These are phyloP conservation scores for Catocala nupta DNA, from an alignment of 2,888 invertebrate genomes.

Conservation along the genomic window DNA sequence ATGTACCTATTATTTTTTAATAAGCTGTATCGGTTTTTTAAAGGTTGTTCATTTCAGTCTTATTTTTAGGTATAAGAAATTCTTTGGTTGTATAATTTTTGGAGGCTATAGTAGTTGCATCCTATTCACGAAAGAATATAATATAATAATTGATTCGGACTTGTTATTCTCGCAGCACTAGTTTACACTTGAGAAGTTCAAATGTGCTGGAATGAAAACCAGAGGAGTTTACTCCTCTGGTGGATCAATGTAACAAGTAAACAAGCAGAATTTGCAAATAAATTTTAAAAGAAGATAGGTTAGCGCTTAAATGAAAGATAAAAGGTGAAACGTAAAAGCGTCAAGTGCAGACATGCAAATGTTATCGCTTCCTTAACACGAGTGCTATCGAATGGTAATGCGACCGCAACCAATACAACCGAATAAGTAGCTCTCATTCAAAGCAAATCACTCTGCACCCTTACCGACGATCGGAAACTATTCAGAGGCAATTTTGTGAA, in stretches of 20 bases:
- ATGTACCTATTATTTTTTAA: too few relatives aligned
- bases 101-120: too few relatives aligned
- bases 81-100: too few relatives aligned
- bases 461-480: constrained; percentile 37
- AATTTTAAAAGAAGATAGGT: constrained; percentile 20
- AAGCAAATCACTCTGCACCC: constrained; percentile 18
- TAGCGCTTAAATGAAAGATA: constrained; percentile 28
- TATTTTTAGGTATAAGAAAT: too few relatives aligned
- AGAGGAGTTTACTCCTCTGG: too few relatives aligned
- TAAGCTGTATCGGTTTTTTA: too few relatives aligned
- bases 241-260: neutral
- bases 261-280: constrained; percentile 6
- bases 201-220: too few relatives aligned
- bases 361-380: constrained; percentile 37
- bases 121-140: too few relatives aligned
- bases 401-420: constrained; percentile 19
- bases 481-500: constrained; percentile 26
- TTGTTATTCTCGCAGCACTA: too few relatives aligned
- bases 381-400: constrained; percentile 31
- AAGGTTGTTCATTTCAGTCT: too few relatives aligned
- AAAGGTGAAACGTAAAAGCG: constrained; percentile 30
- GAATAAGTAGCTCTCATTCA: constrained; percentile 19
- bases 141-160: too few relatives aligned
- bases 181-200: too few relatives aligned
- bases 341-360: constrained; percentile 45